Evolutionary conservation across 2,797 vertebrate species (phyloP).

Genomic region (Melanotaenia pygmaea): DNA sequence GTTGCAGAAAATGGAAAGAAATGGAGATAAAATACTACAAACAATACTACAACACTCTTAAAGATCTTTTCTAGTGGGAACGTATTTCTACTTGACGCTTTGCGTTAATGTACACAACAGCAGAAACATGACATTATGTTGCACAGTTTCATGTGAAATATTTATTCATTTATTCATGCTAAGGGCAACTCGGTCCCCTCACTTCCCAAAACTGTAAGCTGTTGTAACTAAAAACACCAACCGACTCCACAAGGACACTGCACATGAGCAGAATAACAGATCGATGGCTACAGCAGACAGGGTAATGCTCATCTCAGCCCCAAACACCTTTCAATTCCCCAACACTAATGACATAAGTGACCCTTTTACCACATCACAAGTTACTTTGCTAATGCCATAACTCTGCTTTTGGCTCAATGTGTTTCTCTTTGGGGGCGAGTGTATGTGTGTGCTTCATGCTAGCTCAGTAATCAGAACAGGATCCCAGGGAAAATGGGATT

Average conservation of each 20-base stretch:
- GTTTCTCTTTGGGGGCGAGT: conserved; percentile 7
- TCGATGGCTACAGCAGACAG: conserved; percentile 49
- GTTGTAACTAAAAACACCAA: conserved; percentile 68
- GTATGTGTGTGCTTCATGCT: conserved; percentile 32
- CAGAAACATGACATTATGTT: conserved; percentile 37
- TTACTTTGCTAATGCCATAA: conserved; percentile 55
- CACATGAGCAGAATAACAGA: conserved; percentile 42
- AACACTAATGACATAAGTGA: conserved; percentile 63
- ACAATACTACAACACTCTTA: background rate
- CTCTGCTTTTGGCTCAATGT: conserved; percentile 37
- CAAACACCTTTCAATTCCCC: conserved; percentile 37
- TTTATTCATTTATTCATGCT: conserved; percentile 75
- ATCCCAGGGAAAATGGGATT: conserved; percentile 67
- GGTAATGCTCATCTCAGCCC: conserved; percentile 64
- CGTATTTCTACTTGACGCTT: conserved; percentile 6
- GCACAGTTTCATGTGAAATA: conserved; percentile 40
- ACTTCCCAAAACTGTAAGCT: conserved; percentile 66
- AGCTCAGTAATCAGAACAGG: conserved; percentile 65
- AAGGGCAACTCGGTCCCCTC: conserved; percentile 54
- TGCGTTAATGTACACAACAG: conserved; percentile 6
- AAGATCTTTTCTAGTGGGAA: conserved; percentile 2
- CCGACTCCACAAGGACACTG: conserved; percentile 44
- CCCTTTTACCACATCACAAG: conserved; percentile 59
- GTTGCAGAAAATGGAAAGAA: background rate
- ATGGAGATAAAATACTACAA: background rate